Base-by-base conservation (phyloP, 1,140 invertebrate species). In the Colletes latitarsis region DNA sequence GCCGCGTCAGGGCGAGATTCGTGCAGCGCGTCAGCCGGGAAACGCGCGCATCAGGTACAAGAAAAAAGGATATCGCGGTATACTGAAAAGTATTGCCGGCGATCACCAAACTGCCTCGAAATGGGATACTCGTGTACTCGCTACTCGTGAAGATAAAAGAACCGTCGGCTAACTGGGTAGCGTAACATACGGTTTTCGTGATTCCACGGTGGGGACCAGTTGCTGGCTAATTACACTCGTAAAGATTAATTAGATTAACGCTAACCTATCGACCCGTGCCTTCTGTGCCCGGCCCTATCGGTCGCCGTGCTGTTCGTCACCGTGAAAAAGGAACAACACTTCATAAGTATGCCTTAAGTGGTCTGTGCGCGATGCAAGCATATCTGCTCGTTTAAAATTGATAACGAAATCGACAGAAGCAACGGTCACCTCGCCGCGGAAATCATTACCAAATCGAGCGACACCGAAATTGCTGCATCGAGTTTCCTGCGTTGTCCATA, bases 221-320 rank as follows among this genome's bases (percentile, higher is more conserved):
- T 75, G 84, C 85, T 68, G 71, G 86, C 87, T 92, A 92, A 92
- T 92, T 91, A 90, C 85, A 87, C 85, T 91, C 91, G 89, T 91
- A 92, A 91, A 92, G 90, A 91, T 90, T 92, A 92, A 91, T 92
- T 89, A 88, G 90, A 92, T 91, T 91, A 90, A 91, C 89, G 86
- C 69, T 88, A 81, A 79, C 69, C 88, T 82, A 81, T 86, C 82
- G 81, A 78, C 72, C 77, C 66, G 67, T 30, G 73, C 57, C 82
- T 63, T 19, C 75, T n/a, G 49, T 52, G 19, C 55, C 73, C 19
- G 21, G 41, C 17, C 21, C 60, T 85, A 81, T 76, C 76, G n/a
- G 43, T 3, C 53, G 39, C 9, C 10, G 46, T 21, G 14, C 52
- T 39, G 43, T 66, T 52, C 62, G 43, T 68, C 71, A 53, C 52